Evolutionary conservation across 2,797 vertebrate genomes (phyloP).

Genomic region (Craterocephalus amniculus): DNA sequence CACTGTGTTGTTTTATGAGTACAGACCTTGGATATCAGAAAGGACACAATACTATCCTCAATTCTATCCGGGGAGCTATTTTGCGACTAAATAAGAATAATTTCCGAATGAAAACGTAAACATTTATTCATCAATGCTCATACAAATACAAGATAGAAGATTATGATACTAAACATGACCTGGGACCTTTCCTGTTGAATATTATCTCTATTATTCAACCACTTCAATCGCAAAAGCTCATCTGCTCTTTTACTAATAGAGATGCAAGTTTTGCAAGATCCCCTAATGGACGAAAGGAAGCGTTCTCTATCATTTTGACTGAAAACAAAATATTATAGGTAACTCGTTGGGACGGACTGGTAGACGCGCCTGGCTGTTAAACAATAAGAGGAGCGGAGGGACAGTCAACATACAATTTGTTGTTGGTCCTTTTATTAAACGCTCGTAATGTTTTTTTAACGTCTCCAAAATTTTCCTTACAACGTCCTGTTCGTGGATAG

Average conservation of each 20-base stretch:
- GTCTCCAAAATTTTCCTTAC: not conserved
- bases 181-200: not conserved
- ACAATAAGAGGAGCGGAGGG: slow-evolving; percentile 31
- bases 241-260: not conserved
- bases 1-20: not conserved
- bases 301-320: slow-evolving; percentile 13
- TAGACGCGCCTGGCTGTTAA: slow-evolving; percentile 24
- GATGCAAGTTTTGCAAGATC: not conserved
- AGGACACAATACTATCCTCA: not conserved
- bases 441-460: not conserved
- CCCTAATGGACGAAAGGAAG: not conserved
- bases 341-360: slow-evolving; percentile 8
- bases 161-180: not conserved
- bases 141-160: not conserved
- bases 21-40: not conserved
- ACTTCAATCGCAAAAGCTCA: slow-evolving; percentile 6
- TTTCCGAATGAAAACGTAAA: not conserved
- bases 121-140: not conserved
- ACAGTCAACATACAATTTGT: slow-evolving; percentile 12
- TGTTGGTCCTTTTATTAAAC: slow-evolving; percentile 10
- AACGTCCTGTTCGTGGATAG: slow-evolving; percentile 11
- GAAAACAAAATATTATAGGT: slow-evolving; percentile 10
- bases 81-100: not conserved
- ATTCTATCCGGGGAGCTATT: slow-evolving; percentile 8
- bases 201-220: not conserved